These are phyloP conservation scores for Caerostris darwini DNA, from an alignment of 1,140 invertebrate genomes.

Conservation along the genomic window DNA sequence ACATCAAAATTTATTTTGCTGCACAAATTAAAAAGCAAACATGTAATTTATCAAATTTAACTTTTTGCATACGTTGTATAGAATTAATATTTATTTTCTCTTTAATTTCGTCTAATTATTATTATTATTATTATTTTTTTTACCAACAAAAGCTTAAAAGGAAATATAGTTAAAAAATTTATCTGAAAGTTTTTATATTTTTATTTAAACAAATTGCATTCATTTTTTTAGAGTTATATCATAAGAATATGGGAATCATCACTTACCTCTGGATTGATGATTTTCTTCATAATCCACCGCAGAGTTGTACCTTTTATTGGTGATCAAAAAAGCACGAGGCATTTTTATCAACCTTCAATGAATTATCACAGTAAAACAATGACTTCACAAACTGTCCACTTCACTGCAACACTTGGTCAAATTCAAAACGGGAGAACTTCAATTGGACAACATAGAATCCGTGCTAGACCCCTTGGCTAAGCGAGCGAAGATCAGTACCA, in stretches of 20 bases:
- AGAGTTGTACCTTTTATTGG: constrained; percentile 78
- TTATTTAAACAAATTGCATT: too few relatives aligned
- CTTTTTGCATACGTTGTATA: too few relatives aligned
- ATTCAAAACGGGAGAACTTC: background rate
- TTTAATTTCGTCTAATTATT: too few relatives aligned
- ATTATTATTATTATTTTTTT: too few relatives aligned
- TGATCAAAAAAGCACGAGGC: constrained; percentile 79
- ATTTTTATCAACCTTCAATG: constrained; percentile 33
- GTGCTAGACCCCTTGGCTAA: background rate
- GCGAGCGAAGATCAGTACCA: constrained; percentile 1
- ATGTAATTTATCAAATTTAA: too few relatives aligned
- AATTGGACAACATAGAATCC: background rate
- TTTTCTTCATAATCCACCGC: constrained; percentile 73
- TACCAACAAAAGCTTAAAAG: too few relatives aligned
- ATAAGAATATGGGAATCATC: background rate
- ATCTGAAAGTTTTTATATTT: too few relatives aligned
- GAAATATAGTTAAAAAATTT: too few relatives aligned
- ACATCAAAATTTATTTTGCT: too few relatives aligned
- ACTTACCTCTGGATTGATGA: constrained; percentile 78
- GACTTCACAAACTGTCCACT: background rate
- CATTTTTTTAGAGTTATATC: too few relatives aligned
- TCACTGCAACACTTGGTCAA: background rate
- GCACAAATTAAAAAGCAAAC: too few relatives aligned
- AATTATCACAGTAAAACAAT: constrained; percentile 43
- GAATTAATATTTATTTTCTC: too few relatives aligned